These are phyloP conservation scores for Mirounga angustirostris DNA, from an alignment of 2,113 vertebrate species.

Conservation along the genomic window DNA sequence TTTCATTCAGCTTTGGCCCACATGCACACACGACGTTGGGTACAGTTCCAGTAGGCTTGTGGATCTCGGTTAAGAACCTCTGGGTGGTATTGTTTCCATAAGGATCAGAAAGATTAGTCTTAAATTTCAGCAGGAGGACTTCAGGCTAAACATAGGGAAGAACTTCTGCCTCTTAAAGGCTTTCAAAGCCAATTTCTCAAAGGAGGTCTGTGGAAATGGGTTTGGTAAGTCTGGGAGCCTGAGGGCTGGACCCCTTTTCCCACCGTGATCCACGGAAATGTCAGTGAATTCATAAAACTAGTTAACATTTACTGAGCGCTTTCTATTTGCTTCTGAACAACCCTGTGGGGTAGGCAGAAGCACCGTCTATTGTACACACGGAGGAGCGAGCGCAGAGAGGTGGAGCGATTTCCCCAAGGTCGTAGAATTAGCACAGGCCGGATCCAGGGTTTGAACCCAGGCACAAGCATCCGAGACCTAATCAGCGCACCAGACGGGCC, in stretches of 20 bases:
- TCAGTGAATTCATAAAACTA: conserved; percentile 60
- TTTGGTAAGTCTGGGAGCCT: not conserved
- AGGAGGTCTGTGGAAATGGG: not conserved
- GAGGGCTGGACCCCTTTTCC: not conserved
- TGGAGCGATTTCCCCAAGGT: not conserved
- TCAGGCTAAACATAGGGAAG: conserved; percentile 10
- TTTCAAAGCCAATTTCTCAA: conserved; percentile 13
- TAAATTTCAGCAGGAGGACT: not conserved
- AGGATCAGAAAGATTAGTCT: not conserved
- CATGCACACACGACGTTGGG: not conserved
- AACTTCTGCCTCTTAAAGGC: conserved; percentile 20
- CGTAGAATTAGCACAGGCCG: not conserved
- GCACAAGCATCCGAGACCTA: not conserved
- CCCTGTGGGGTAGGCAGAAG: not conserved
- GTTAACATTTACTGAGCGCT: conserved; percentile 33
- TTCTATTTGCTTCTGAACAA: not conserved
- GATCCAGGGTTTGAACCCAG: not conserved
- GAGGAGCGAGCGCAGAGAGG: not conserved
- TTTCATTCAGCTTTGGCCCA: not conserved
- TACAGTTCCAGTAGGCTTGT: not conserved
- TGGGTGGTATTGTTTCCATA: not conserved
- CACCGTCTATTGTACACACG: accelerated
- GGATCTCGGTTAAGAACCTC: not conserved
- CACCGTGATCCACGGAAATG: not conserved
- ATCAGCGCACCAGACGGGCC: not conserved